Conservation (phyloP, 2,113 vertebrate genomes). For the Heptranchias perlo region DNA sequence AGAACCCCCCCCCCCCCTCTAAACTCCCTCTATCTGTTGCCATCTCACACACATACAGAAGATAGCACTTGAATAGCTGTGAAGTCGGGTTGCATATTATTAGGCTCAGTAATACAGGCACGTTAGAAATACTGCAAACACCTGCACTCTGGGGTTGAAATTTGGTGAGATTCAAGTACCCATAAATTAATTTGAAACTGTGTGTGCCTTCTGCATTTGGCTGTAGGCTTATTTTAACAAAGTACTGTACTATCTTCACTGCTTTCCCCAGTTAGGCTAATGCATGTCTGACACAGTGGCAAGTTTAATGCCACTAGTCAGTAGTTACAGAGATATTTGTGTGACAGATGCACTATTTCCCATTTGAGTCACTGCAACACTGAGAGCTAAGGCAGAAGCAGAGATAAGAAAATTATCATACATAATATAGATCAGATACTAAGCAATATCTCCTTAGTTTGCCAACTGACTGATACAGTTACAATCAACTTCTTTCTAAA, state of each 20-base stretch:
- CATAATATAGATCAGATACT: conserved; percentile 24
- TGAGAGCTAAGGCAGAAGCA: neutral
- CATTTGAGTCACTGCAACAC: neutral
- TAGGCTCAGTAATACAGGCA: neutral
- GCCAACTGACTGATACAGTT: conserved; percentile 10
- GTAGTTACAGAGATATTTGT: conserved; percentile 4
- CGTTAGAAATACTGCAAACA: neutral
- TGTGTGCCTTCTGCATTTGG: neutral
- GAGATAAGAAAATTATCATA: conserved; percentile 20
- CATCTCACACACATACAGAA: neutral
- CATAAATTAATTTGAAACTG: neutral
- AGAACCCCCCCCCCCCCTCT: neutral
- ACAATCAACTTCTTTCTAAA: conserved; percentile 28
- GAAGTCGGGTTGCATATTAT: neutral
- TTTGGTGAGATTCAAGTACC: conserved; percentile 12
- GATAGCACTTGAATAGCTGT: neutral
- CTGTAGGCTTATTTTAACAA: neutral
- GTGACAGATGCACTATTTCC: conserved; percentile 32
- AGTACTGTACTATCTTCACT: neutral
- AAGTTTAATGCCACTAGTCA: conserved; percentile 27
- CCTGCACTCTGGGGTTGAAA: neutral
- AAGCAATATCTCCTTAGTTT: conserved; percentile 20
- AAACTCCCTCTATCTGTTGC: neutral
- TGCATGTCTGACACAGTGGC: neutral
- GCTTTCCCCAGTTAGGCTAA: conserved; percentile 25